Conservation (phyloP, 35 echinoderm and acorn worm genomes). For the Eucidaris tribuloides region DNA sequence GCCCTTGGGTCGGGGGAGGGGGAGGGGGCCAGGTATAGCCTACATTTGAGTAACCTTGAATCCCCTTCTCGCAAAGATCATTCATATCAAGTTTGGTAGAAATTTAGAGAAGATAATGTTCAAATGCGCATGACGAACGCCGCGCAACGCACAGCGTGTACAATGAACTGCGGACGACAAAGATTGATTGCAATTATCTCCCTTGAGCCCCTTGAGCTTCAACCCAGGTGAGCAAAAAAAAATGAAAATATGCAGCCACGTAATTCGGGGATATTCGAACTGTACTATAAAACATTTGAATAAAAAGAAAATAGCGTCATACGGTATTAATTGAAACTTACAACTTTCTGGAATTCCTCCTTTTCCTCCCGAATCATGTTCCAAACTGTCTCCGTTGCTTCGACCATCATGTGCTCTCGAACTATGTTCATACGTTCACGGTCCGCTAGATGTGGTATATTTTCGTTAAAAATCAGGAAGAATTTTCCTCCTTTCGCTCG, state of each 20-base stretch:
- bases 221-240: neutral
- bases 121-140: too few relatives aligned
- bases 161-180: too few relatives aligned
- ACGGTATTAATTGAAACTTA: neutral
- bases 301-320: neutral
- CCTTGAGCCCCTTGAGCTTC: too few relatives aligned
- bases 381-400: constrained; percentile 25
- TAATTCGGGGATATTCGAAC: neutral
- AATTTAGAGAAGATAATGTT: too few relatives aligned
- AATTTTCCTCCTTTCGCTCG: constrained; percentile 43
- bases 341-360: neutral
- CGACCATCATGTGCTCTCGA: constrained; percentile 38
- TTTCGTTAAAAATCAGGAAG: constrained; percentile 20
- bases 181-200: too few relatives aligned
- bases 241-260: too few relatives aligned
- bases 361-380: constrained; percentile 2
- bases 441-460: neutral
- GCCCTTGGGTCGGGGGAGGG: too few relatives aligned
- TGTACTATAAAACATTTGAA: neutral
- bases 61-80: too few relatives aligned
- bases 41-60: too few relatives aligned
- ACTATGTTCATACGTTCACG: constrained; percentile 32
- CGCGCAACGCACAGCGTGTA: too few relatives aligned
- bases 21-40: too few relatives aligned
- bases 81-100: too few relatives aligned